Percentiles rank a stretch among this genome's conserved stretches.
phyloP scores from a whole-genome alignment of 2,888 invertebrate species.

The Maniola hyperantus region DNA sequence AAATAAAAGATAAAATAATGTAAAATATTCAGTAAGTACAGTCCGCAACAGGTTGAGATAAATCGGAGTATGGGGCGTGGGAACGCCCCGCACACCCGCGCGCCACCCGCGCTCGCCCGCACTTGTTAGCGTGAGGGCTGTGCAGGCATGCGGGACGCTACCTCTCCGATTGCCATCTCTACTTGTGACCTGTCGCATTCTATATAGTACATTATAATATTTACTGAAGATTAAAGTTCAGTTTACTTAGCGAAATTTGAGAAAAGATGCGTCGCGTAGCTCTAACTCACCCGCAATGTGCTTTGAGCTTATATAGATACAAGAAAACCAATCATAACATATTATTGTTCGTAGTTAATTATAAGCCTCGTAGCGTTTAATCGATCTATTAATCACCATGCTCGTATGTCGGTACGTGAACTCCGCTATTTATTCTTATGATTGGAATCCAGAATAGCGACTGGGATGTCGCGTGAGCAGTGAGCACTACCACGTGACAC shows the following conservation, averaged over 20 bases:
- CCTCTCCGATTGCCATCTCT: no score
- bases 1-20: no score
- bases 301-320: background rate
- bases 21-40: no score
- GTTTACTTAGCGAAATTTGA: background rate
- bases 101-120: no score
- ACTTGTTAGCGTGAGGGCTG: no score
- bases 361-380: background rate
- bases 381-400: background rate
- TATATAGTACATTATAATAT: no score
- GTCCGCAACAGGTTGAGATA: no score
- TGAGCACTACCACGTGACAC: constrained; percentile 40
- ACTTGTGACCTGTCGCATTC: no score
- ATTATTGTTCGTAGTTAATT: background rate
- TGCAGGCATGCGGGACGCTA: no score
- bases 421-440: constrained; percentile 17
- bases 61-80: no score
- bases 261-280: background rate
- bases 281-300: background rate
- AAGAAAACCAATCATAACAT: background rate
- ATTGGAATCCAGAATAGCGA: constrained; percentile 22
- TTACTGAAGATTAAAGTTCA: no score
- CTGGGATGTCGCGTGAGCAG: constrained; percentile 36
- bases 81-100: no score
- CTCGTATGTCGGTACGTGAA: background rate